Evolutionary conservation across 2,113 vertebrate species (phyloP), one percentile per base, ranked within the genome.

Genomic region (Colistium nudipinnis): DNA sequence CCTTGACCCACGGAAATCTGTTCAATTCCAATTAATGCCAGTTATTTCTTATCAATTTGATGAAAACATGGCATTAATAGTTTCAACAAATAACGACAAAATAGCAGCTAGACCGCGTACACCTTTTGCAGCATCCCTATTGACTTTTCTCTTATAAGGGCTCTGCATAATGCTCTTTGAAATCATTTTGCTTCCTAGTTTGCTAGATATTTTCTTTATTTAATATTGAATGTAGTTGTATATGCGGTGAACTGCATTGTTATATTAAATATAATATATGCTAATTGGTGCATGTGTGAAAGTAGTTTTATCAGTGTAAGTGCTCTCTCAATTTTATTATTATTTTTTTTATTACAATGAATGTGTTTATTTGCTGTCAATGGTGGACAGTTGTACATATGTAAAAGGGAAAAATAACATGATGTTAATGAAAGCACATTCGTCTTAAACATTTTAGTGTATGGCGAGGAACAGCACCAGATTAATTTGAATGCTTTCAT

Each of bases 401-500:
- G 20, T 30, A 31, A 43, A 52, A 2, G 38, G 22, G 30, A 69
- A 38, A 64, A 54, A 64, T 60, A 1, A 65, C 12, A 25, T 30
- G 6, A 38, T 31, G 8, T 28, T 55, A 48, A 39, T 62, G 6
- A 55, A 67, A 76, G 24, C 52, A 7, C 30, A 30, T 22, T 51
- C 35, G 41, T 53, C 16, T 11, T 28, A 59, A 47, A 56, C 33
- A 27, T 44, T 35, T 60, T 17, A 38, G 13, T 43, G 24, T 43
- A 17, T 54, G 20, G 52, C 19, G 41, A 22, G 44, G 33, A 78
- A 38, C 13, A 7, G 48, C 20, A 35, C 61, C 12, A 55, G 45
- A 65, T 74, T 80, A 52, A 55, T 78, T n/a, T 47, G 25, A 60
- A 33, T n/a, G 1, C 17, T 68, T 80, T 69, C 4, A 36, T 65